Evolutionary conservation across 1,140 invertebrate species (phyloP), one percentile per base, ranked within the genome.

Genomic region (Protaetia brevitarsis): DNA sequence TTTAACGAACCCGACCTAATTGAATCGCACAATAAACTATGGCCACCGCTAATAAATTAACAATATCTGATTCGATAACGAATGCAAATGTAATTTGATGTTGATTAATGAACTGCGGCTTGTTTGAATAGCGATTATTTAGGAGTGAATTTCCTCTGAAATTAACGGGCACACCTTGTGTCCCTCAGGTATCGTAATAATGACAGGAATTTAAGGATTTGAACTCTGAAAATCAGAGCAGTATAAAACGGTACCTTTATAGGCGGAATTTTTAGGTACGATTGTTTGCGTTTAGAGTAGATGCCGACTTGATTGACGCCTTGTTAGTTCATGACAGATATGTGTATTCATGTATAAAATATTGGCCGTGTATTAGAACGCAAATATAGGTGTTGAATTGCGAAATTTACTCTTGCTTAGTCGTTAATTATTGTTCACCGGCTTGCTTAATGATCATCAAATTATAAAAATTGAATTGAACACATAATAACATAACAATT

Each of bases 41-140:
- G 16, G 41, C 41, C 41, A 23, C 41, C 41, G 19, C 41, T 51
- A 51, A 51, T 51, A 51, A 51, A 51, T 51, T 51, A 51, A 51
- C 41, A 51, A 51, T 51, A 51, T 51, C 41, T 51, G 41, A 51
- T 51, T 10, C 37, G 41, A 51, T 51, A 51, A 51, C 41, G 41
- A 51, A 51, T 51, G 41, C 41, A 51, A 51, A 51, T 51, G 41
- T 51, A 51, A 51, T 51, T 23, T 51, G 41, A 51, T 51, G 41
- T 16, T 51, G 41, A 51, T 51, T 51, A 51, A 51, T 51, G 41
- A 23, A 51, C 13, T 23, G 41, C 2, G 11, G 41, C 41, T 23
- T 19, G 41, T 23, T 51, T 51, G 19, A 51, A 51, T 51, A 8
- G 41, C 41, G 41, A 51, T 51, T 51, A 51, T 51, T 51, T 51